A percentile compares a stretch with the other conserved stretches of the same genome.
Evolutionary conservation across 2,888 invertebrate species (phyloP).

Genomic region (Euphydryas editha): DNA sequence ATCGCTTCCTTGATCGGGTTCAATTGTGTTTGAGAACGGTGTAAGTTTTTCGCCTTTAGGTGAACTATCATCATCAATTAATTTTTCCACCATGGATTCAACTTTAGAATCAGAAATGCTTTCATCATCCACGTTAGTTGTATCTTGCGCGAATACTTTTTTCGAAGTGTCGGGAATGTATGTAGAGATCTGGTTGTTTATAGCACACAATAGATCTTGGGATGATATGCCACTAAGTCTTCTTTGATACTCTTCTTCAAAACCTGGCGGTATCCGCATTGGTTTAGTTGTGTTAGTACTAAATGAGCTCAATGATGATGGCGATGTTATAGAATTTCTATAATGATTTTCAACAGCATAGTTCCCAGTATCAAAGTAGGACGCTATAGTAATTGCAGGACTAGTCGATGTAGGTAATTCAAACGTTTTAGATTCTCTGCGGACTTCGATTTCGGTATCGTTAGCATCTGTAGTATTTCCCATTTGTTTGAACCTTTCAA

Average conservation of each 20-base stretch:
- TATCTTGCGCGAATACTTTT: neutral
- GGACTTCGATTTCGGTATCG: constrained; percentile 42
- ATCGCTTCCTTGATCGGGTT: constrained; percentile 14
- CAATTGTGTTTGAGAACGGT: constrained; percentile 29
- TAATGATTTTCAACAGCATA: constrained; percentile 74
- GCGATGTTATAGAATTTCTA: constrained; percentile 60
- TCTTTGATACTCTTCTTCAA: constrained; percentile 66
- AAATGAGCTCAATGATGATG: constrained; percentile 43
- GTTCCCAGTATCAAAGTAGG: constrained; percentile 78
- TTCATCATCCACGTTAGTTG: constrained; percentile 2
- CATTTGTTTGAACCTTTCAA: constrained; percentile 69
- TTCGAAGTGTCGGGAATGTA: constrained; percentile 24
- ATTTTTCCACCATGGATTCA: constrained; percentile 31
- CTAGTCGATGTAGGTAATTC: constrained; percentile 49
- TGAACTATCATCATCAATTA: constrained; percentile 26
- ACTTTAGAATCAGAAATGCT: constrained; percentile 26
- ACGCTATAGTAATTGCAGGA: constrained; percentile 65
- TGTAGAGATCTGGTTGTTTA: constrained; percentile 45
- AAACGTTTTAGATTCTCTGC: constrained; percentile 40
- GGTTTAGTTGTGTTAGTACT: constrained; percentile 41
- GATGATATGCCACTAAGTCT: constrained; percentile 46
- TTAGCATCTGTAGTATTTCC: constrained; percentile 48
- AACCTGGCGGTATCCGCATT: constrained; percentile 67
- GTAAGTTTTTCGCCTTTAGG: constrained; percentile 33
- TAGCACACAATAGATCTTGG: constrained; percentile 34